Evolutionary conservation across 92 coral and sea anemone species (phyloP).

Genomic region (Diadumene lineata): DNA sequence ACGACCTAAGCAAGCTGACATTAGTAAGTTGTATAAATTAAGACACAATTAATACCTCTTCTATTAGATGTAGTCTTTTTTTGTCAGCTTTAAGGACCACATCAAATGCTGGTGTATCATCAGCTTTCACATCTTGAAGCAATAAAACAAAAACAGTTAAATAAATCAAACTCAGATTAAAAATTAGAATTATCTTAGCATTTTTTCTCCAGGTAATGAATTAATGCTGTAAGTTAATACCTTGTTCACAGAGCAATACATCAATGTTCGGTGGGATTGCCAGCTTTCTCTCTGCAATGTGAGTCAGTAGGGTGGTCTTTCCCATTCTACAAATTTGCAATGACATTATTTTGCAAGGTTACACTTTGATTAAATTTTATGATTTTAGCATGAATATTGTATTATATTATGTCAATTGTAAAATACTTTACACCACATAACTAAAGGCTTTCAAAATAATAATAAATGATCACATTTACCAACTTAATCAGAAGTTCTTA

Average conservation of each 20-base stretch:
- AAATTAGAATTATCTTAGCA: too few relatives aligned
- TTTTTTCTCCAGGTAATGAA: neutral
- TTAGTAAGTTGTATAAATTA: too few relatives aligned
- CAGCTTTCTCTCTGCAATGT: conserved; percentile 91
- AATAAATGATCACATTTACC: too few relatives aligned
- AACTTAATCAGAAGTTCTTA: conserved; percentile 38
- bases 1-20: too few relatives aligned
- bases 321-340: conserved; percentile 92
- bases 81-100: conserved; percentile 92
- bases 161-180: neutral
- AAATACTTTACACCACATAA: too few relatives aligned
- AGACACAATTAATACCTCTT: conserved; percentile 49
- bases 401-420: too few relatives aligned
- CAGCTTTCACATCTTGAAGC: conserved; percentile 88
- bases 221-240: conserved; percentile 30
- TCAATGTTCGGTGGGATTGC: conserved; percentile 97
- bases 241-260: conserved; percentile 98
- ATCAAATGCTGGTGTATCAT: conserved; percentile 96
- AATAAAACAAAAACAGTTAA: neutral
- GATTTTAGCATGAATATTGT: too few relatives aligned
- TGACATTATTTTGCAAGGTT: too few relatives aligned
- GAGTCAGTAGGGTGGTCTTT: conserved; percentile 83
- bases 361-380: too few relatives aligned
- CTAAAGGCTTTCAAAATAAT: neutral
- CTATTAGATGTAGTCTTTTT: conserved; percentile 77